A percentile compares a stretch with the other conserved stretches of the same genome.
Conservation (phyloP, 1,140 invertebrate genomes). For the Leptopilina clavipes region DNA sequence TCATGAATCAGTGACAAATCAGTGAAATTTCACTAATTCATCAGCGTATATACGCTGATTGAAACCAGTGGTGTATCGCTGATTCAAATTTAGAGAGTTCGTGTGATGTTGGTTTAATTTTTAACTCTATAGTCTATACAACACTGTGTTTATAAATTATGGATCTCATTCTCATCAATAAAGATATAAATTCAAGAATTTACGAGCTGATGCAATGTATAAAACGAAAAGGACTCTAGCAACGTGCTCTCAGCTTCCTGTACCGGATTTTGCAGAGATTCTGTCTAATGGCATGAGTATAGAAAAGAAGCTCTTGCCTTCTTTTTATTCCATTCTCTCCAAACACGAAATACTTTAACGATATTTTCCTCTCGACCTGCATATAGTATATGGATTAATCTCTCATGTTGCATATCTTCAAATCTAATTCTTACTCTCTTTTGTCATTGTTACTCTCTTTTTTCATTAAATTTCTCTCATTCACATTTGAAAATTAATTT, state of each 20-base stretch:
- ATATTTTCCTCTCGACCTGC: conserved; percentile 52
- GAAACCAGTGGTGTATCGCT: no score
- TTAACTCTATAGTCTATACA: no score
- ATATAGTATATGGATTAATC: conserved; percentile 56
- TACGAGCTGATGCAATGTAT: not conserved
- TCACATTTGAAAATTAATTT: no score
- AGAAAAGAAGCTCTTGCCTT: conserved; percentile 43
- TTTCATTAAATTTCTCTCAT: no score
- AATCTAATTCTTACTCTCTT: no score
- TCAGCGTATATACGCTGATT: no score
- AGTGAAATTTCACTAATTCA: no score
- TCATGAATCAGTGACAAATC: no score
- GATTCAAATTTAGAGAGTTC: no score
- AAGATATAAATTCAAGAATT: not conserved
- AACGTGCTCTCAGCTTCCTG: conserved; percentile 44
- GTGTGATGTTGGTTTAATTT: no score
- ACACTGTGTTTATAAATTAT: not conserved
- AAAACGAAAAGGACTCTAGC: not conserved
- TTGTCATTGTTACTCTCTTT: no score
- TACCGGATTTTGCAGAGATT: conserved; percentile 59
- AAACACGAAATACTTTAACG: conserved; percentile 48
- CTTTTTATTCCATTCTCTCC: conserved; percentile 39
- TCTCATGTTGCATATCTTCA: conserved; percentile 39
- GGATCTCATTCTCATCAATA: conserved; percentile 18
- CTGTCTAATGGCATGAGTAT: conserved; percentile 60